Base-by-base conservation (phyloP, 2,797 vertebrate genomes). In the Fundulus diaphanus region DNA sequence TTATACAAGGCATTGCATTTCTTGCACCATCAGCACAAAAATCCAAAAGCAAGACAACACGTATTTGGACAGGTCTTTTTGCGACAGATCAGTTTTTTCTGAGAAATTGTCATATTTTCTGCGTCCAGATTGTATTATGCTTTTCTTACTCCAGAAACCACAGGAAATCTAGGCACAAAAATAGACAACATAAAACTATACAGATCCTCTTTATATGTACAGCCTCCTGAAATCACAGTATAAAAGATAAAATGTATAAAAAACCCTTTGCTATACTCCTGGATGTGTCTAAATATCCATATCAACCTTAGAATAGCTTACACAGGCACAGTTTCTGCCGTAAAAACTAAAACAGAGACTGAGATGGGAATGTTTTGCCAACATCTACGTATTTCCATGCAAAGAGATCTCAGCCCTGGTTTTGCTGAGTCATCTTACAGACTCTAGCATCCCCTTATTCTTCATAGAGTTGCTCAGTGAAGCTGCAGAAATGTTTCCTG, bases 401-500 rank as follows among this genome's bases (percentile, higher is more conserved):
- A 66, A 87, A 84, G 76, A 31, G 54, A 74, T 24, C 5, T 0
- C 59, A 44, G 57, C 8, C 33, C 33, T 78, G 33, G 33, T 61
- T 89, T 78, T 82, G 79, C 87, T 85, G 82, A 86, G 51, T 89
- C 85, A 88, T 85, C 68, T 79, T 79, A 42, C 42, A 69, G 61
- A 74, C 78, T 81, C 76, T 78, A 73, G 27, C 46, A 8, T 70
- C 74, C 22, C 56, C 31, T 54, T 54, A 57, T 86, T 84, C 85
- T 59, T 75, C 73, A 82, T 52, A 90, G 80, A 84, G 86, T 78
- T 85, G 85, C 84, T 89, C 84, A 87, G 76, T 87, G 83, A 87
- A 69, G 84, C 88, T 72, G 81, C 84, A 90, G 73, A 82, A 87
- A 95, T 90, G 46, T 85, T 79, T 83, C 91, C 89, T 90, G 92